phyloP scores from a whole-genome alignment of 1,140 invertebrate species.

The Rhagoletis pomonella region DNA sequence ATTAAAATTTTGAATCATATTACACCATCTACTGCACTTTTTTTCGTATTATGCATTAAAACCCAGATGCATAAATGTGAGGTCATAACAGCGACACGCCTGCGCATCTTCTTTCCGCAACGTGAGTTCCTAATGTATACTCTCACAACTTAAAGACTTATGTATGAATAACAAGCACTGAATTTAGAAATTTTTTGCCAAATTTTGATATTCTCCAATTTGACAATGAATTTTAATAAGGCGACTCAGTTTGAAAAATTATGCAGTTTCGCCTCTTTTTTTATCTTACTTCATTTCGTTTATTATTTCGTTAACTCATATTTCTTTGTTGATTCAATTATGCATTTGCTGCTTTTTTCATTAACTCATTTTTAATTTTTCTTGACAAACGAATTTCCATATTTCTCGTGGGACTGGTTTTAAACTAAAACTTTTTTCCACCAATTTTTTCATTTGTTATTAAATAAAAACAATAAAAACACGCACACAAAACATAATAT shows the following conservation, averaged over 20 bases:
- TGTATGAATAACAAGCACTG: neutral
- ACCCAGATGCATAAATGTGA: neutral
- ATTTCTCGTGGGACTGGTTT: conserved; percentile 39
- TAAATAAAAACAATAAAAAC: neutral
- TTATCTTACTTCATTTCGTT: no score
- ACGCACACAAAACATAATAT: neutral
- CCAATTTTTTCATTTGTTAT: neutral
- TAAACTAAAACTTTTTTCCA: neutral
- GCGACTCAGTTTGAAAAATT: neutral
- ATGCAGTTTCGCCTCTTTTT: neutral
- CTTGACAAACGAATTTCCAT: neutral
- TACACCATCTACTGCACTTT: neutral
- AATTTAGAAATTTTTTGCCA: neutral
- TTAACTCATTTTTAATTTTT: conserved; percentile 5
- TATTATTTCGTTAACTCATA: no score
- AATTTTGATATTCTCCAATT: neutral
- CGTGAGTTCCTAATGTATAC: neutral
- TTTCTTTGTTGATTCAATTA: neutral
- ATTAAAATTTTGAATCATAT: neutral
- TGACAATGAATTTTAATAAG: neutral
- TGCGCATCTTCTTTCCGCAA: conserved; percentile 23
- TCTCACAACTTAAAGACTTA: neutral
- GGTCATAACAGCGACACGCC: neutral
- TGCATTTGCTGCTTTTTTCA: neutral
- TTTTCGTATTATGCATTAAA: neutral